Evolutionary conservation across 2,888 invertebrate species (phyloP).

Genomic region (Tenthredo scrophulariae): DNA sequence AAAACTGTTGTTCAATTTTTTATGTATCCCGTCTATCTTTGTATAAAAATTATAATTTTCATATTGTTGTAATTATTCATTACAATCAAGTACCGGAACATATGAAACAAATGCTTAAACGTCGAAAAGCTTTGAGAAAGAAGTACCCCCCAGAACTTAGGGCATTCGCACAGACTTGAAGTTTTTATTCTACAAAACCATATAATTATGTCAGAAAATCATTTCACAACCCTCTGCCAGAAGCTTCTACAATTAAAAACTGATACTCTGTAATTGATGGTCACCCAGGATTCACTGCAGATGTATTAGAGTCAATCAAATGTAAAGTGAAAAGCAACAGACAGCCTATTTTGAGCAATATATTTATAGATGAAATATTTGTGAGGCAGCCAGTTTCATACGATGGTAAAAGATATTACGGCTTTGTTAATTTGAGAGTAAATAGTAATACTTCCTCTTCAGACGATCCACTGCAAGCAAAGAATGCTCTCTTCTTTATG

Average conservation of each 20-base stretch:
- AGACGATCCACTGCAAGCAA: conserved; percentile 51
- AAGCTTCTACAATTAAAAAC: neutral
- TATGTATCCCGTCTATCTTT: neutral
- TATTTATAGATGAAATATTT: conserved; percentile 35
- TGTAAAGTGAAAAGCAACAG: neutral
- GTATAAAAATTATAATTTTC: neutral
- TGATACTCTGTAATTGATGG: conserved; percentile 15
- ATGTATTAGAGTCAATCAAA: conserved; percentile 6
- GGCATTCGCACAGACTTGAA: neutral
- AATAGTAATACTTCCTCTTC: conserved; percentile 15
- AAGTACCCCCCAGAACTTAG: conserved; percentile 16
- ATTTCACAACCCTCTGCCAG: neutral
- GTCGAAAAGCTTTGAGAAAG: neutral
- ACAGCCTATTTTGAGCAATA: neutral
- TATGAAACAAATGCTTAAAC: conserved; percentile 7
- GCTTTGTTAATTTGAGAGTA: conserved; percentile 43
- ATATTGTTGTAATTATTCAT: neutral
- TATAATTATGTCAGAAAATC: conserved; percentile 25
- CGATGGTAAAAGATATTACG: conserved; percentile 39
- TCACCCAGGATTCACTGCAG: conserved; percentile 3
- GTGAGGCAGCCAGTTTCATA: conserved; percentile 30
- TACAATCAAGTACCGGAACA: conserved; percentile 13
- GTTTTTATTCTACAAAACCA: conserved; percentile 4
- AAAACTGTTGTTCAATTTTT: neutral
- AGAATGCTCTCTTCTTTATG: conserved; percentile 59